These are phyloP conservation scores for Steinernema scapterisci DNA, from an alignment of 2,888 invertebrate species.

Conservation along the genomic window DNA sequence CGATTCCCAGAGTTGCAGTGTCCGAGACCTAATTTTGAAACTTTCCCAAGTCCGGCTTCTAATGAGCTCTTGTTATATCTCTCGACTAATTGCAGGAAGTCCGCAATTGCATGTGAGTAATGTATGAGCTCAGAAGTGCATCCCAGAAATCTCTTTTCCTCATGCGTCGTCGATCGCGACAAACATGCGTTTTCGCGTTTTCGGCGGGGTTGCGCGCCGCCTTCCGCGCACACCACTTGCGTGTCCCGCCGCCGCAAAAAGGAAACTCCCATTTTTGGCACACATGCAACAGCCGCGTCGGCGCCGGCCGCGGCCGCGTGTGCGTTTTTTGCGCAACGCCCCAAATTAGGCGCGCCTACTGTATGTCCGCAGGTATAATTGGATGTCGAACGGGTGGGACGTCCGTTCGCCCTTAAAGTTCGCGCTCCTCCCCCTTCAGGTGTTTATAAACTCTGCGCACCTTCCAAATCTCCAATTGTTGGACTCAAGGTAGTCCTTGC, in stretches of 20 bases:
- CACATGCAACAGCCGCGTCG: neutral
- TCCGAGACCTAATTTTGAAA: too few species aligned
- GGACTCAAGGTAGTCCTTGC: neutral
- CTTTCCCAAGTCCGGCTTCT: too few species aligned
- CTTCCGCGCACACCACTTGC: too few species aligned
- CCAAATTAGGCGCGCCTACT: neutral
- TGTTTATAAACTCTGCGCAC: constrained; percentile 24
- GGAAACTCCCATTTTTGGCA: neutral
- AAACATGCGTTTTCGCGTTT: too few species aligned
- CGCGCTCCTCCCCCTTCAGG: constrained; percentile 11
- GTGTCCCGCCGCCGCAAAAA: neutral
- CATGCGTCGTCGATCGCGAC: too few species aligned
- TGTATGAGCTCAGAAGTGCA: too few species aligned
- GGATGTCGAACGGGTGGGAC: neutral
- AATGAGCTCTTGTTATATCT: too few species aligned
- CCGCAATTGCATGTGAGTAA: too few species aligned
- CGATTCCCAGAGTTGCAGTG: too few species aligned
- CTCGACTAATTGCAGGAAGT: too few species aligned
- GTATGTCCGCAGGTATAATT: constrained; percentile 7
- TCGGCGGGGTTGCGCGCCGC: too few species aligned
- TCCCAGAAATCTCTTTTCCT: too few species aligned
- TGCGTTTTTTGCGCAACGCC: neutral
- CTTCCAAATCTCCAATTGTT: neutral
- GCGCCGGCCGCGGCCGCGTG: neutral
- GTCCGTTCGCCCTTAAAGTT: constrained; percentile 17